Evolutionary conservation across 1,140 invertebrate species (phyloP).

Genomic region (Sesamia nonagrioides): DNA sequence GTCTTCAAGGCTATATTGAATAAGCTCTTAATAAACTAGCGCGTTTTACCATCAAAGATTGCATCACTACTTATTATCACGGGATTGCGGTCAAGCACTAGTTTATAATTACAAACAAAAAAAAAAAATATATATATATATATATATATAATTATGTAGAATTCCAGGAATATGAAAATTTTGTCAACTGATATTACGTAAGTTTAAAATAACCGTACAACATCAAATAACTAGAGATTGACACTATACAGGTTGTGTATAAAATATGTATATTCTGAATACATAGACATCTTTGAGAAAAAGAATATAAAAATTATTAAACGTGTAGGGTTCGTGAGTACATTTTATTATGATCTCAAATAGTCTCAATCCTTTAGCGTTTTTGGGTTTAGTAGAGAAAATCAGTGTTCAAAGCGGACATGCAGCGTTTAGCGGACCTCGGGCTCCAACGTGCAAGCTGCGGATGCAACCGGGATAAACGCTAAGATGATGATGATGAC

Average conservation of each 20-base stretch:
- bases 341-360: conserved; percentile 13
- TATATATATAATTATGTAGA: too few species aligned
- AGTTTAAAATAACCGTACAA: neutral
- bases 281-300: neutral
- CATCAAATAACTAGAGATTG: neutral
- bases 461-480: too few species aligned
- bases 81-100: too few species aligned
- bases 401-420: conserved; percentile 7
- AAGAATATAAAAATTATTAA: neutral
- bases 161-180: neutral
- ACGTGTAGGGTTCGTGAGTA: neutral
- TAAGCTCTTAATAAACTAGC: too few species aligned
- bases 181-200: neutral
- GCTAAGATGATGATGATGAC: too few species aligned
- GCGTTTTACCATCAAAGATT: too few species aligned
- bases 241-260: neutral
- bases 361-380: neutral
- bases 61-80: too few species aligned
- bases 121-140: too few species aligned
- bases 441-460: too few species aligned
- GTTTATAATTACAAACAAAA: too few species aligned
- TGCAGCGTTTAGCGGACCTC: too few species aligned
- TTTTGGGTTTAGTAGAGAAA: neutral
- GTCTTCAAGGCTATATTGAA: too few species aligned
- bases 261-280: neutral